Conservation (phyloP, 1,140 invertebrate species). For the Rhopalosiphum padi region DNA sequence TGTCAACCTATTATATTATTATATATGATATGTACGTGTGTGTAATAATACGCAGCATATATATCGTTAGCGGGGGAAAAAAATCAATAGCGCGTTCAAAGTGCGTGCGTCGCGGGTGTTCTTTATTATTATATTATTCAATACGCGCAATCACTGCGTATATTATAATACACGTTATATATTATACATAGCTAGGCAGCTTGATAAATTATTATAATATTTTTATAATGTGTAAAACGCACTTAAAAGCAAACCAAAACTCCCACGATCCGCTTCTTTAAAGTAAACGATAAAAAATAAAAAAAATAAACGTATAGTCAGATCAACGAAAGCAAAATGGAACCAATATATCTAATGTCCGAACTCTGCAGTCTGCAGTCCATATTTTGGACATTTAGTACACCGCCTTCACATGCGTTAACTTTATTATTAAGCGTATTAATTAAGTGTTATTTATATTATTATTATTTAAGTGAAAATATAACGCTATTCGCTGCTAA, state of each 20-base stretch:
- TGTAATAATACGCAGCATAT: background rate
- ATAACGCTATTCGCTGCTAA: background rate
- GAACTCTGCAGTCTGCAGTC: background rate
- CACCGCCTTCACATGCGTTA: background rate
- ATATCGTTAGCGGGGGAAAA: constrained; percentile 19
- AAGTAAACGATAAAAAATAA: too few species aligned
- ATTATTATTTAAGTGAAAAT: background rate
- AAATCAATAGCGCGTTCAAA: constrained; percentile 34
- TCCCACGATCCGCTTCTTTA: background rate
- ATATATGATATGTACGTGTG: background rate
- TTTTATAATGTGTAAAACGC: background rate
- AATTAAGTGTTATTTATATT: background rate
- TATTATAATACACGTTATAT: background rate
- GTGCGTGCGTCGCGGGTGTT: constrained; percentile 16
- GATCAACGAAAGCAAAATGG: background rate
- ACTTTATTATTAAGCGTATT: background rate
- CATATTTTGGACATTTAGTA: background rate
- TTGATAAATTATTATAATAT: background rate
- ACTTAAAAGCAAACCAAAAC: background rate
- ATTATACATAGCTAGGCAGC: background rate
- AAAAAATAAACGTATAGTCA: background rate
- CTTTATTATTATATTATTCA: constrained; percentile 19
- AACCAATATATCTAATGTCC: background rate
- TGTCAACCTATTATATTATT: background rate
- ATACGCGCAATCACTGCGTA: constrained; percentile 9